Evolutionary conservation across 2,888 invertebrate species (phyloP).

Genomic region (Xylocampa areola): DNA sequence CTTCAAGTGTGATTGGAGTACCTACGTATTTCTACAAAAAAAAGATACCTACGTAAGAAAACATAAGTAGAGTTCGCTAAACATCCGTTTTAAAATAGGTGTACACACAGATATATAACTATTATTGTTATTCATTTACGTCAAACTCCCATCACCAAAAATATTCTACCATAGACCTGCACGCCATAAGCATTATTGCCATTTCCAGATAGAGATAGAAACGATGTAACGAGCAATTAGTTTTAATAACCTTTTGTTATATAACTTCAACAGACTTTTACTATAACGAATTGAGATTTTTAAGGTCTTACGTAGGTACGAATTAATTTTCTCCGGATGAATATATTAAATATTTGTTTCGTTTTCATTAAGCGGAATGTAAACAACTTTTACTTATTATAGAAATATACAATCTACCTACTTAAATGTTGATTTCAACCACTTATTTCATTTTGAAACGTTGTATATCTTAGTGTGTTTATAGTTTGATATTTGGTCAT

Average conservation of each 20-base stretch:
- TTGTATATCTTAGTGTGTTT: not conserved
- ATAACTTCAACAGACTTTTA: conserved; percentile 26
- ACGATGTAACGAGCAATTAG: conserved; percentile 46
- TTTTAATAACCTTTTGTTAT: conserved; percentile 39
- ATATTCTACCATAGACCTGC: conserved; percentile 18
- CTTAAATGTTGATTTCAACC: not conserved
- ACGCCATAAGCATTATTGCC: conserved; percentile 16
- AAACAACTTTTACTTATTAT: conserved; percentile 10
- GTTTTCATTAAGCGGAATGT: conserved; percentile 18
- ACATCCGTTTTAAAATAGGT: no score
- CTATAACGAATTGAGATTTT: conserved; percentile 38
- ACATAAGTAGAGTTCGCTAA: no score
- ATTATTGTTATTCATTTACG: not conserved
- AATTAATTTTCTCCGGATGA: conserved; percentile 31
- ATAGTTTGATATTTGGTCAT: no score
- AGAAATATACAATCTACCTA: not conserved
- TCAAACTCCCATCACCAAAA: conserved; percentile 30
- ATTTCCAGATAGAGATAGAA: conserved; percentile 20
- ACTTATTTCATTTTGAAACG: not conserved
- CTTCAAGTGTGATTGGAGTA: no score
- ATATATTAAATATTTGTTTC: conserved; percentile 19
- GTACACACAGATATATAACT: no score
- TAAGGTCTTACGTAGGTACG: conserved; percentile 22
- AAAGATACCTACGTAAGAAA: no score
- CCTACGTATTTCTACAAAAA: no score